phyloP scores from a whole-genome alignment of 2,797 vertebrate genomes.

The Lacerta bilineata region DNA sequence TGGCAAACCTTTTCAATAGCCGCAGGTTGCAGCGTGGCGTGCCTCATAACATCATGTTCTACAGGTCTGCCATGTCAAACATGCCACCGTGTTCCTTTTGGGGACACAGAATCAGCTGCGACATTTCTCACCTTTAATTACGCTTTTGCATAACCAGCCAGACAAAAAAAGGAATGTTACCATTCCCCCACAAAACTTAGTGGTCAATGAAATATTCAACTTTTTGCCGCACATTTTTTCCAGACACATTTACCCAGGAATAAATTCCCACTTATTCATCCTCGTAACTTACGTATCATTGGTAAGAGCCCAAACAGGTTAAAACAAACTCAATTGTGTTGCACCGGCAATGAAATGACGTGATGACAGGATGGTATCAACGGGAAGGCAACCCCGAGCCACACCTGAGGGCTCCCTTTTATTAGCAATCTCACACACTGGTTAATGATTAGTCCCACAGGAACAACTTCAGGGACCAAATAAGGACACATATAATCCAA shows the following conservation, averaged over 20 bases:
- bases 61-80: slow-evolving; percentile 3
- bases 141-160: slow-evolving; percentile 40
- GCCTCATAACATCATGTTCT: slow-evolving; percentile 45
- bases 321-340: not conserved
- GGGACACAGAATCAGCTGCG: slow-evolving; percentile 3
- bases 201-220: not conserved
- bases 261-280: not conserved
- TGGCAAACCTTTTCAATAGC: slow-evolving; percentile 28
- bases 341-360: no score
- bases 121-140: slow-evolving; percentile 46
- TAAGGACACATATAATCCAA: no score
- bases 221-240: not conserved
- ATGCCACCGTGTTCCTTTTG: not conserved
- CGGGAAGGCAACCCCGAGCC: no score
- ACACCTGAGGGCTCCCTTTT: no score
- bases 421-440: no score
- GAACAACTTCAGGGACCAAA: no score
- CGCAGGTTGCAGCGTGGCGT: slow-evolving; percentile 14
- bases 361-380: no score
- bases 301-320: not conserved
- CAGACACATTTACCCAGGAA: not conserved
- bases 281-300: not conserved
- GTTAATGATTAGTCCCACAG: no score
- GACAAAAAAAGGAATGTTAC: not conserved
- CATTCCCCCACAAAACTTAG: slow-evolving; percentile 40